A percentile compares a stretch with the other conserved stretches of the same genome.
Evolutionary conservation across 2,113 vertebrate species (phyloP).

Genomic region (Stigmatopora nigra): DNA sequence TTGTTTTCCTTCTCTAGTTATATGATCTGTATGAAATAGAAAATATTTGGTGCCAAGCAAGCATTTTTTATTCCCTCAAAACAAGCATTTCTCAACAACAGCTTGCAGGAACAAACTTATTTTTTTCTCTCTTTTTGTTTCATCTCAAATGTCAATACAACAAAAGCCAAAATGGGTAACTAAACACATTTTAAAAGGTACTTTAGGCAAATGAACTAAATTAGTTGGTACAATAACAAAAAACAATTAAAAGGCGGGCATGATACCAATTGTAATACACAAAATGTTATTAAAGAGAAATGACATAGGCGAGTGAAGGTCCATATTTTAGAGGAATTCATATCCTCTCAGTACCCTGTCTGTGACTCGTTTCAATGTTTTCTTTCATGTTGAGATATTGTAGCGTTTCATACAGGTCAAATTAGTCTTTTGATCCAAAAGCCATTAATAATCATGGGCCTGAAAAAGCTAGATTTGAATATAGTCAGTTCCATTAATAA

Average conservation of each 20-base stretch:
- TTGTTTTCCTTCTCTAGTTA: too few relatives aligned
- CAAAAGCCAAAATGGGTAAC: too few relatives aligned
- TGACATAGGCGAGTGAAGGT: constrained; percentile 66
- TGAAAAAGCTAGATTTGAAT: constrained; percentile 56
- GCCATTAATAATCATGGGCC: constrained; percentile 64
- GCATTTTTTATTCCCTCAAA: too few relatives aligned
- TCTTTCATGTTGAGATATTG: constrained; percentile 40
- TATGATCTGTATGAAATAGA: too few relatives aligned
- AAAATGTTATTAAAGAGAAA: constrained; percentile 3
- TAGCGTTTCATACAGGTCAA: constrained; percentile 52
- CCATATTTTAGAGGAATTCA: constrained; percentile 62
- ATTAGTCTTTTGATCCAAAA: constrained; percentile 61
- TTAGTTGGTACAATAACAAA: too few relatives aligned
- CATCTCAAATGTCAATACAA: too few relatives aligned
- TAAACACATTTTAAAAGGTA: background rate
- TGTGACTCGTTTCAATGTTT: constrained; percentile 7
- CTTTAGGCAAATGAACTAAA: background rate
- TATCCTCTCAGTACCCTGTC: constrained; percentile 28
- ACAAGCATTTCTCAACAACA: too few relatives aligned
- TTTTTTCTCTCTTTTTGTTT: too few relatives aligned
- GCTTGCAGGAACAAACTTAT: too few relatives aligned
- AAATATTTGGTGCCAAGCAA: too few relatives aligned
- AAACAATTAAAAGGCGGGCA: too few relatives aligned
- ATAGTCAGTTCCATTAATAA: constrained; percentile 66
- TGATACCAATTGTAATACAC: background rate